Percentiles rank a stretch among this genome's conserved stretches.
These are phyloP conservation scores for Saccopteryx leptura DNA, from an alignment of 2,113 vertebrate genomes.

Conservation along the genomic window DNA sequence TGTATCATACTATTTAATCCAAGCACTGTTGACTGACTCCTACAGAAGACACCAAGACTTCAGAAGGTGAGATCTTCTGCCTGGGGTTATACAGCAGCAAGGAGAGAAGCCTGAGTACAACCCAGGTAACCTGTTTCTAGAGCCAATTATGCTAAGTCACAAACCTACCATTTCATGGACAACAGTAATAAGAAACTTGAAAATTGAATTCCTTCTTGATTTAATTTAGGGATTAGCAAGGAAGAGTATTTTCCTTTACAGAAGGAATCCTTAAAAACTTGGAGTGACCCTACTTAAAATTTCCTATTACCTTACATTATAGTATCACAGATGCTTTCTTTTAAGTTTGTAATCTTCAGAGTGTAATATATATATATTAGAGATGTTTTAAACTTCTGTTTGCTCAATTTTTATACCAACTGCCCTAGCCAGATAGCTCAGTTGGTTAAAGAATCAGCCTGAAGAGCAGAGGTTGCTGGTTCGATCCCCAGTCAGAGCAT, in stretches of 20 bases:
- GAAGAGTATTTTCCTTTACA: neutral
- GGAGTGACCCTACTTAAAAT: neutral
- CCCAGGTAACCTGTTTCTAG: neutral
- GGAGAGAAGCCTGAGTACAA: neutral
- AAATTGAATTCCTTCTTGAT: neutral
- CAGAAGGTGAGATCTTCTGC: neutral
- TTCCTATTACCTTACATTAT: conserved; percentile 6
- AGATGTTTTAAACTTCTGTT: conserved; percentile 28
- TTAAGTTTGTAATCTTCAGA: neutral
- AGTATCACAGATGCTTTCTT: neutral
- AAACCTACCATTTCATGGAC: neutral
- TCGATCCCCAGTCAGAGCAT: too few relatives aligned
- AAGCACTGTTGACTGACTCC: neutral
- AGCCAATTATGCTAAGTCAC: neutral
- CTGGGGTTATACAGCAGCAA: neutral
- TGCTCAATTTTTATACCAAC: conserved; percentile 35
- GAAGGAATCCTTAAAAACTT: neutral
- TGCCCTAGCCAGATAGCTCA: neutral
- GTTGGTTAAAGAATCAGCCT: neutral
- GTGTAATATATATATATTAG: neutral
- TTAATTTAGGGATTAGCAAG: conserved; percentile 7
- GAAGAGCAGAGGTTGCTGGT: too few relatives aligned
- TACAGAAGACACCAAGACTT: neutral
- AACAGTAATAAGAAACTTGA: neutral
- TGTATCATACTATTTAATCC: neutral